Base-by-base conservation (phyloP, 2,113 vertebrate genomes). In the Tachuris rubrigastra region DNA sequence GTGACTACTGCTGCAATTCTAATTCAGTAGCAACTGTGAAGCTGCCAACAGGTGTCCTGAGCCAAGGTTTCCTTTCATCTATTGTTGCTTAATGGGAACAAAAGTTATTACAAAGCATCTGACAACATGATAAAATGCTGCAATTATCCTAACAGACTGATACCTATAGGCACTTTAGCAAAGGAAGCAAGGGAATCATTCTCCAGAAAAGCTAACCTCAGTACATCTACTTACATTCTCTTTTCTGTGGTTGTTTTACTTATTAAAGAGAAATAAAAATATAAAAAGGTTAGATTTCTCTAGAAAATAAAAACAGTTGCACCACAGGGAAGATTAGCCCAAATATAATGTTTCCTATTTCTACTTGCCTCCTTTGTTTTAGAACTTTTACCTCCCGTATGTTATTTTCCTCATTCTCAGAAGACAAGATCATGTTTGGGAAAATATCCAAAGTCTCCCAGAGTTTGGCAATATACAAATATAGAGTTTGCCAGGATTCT, bases 81-180 rank as follows among this genome's bases (percentile, higher is more conserved):
- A 31, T 82, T 95, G 35, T 91, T 95, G 89, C 55, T 82, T 96
- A 96, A 97, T 84, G 79, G 86, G 46, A 83, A 85, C 85, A 97
- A 96, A 97, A 97, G 95, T 87, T 6, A 94, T 96, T 95, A 92
- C n/a, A 94, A 91, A 95, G 85, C 19, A 95, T 76, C 74, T 96
- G 94, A 56, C 96, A 97, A 96, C 69, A 87, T 95, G 95, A 96
- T 60, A 95, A 97, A 97, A 96, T 67, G 79, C 80, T 96, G 83
- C 85, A 95, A 91, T 97, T 97, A 96, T 91, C 53, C 83, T 91
- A 96, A 93, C 62, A 31, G 9, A 87, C 65, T 89, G 96, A 93
- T 83, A 95, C 39, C 77, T 96, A 67, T 49, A 76, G 88, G 72
- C 16, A 52, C 44, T 96, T 96, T 42, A 96, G 83, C 62, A 95